A percentile compares a stretch with the other conserved stretches of the same genome.
Evolutionary conservation across 2,888 invertebrate species (phyloP).

Genomic region (Serrognathus titanus): DNA sequence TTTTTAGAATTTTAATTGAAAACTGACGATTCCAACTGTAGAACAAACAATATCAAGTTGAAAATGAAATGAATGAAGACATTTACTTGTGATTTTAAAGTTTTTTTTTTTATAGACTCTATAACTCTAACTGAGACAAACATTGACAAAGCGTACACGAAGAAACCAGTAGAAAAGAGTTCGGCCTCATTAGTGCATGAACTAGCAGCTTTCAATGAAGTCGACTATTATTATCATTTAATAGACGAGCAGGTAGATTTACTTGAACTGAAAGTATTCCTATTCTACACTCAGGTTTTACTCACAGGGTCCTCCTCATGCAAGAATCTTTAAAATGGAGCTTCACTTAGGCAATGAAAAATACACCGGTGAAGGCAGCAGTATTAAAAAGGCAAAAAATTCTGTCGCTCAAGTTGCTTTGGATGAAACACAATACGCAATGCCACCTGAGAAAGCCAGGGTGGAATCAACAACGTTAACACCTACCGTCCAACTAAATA

Average conservation of each 20-base stretch:
- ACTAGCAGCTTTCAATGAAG: conserved; percentile 20
- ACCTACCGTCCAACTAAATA: conserved; percentile 41
- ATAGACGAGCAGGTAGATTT: conserved; percentile 18
- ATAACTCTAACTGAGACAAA: too few relatives aligned
- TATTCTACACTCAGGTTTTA: not conserved
- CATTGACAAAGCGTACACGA: not conserved
- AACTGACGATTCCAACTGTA: too few relatives aligned
- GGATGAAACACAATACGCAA: conserved; percentile 33
- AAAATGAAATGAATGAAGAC: too few relatives aligned
- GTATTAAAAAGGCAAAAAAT: conserved; percentile 38
- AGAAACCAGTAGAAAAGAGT: conserved; percentile 12
- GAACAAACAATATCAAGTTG: too few relatives aligned
- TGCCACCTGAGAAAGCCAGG: conserved; percentile 28
- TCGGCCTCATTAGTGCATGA: conserved; percentile 18
- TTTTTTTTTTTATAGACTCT: too few relatives aligned
- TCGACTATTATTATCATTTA: conserved; percentile 20
- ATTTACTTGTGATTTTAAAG: too few relatives aligned
- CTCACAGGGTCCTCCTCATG: conserved; percentile 37
- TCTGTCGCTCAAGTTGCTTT: conserved; percentile 35
- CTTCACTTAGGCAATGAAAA: conserved; percentile 38
- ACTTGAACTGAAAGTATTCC: not conserved
- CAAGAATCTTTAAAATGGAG: conserved; percentile 33
- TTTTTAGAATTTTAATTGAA: too few relatives aligned
- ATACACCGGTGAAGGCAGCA: conserved; percentile 33
- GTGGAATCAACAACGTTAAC: conserved; percentile 28